phyloP scores from a whole-genome alignment of 2,797 vertebrate species.

The Clarias pachynema region DNA sequence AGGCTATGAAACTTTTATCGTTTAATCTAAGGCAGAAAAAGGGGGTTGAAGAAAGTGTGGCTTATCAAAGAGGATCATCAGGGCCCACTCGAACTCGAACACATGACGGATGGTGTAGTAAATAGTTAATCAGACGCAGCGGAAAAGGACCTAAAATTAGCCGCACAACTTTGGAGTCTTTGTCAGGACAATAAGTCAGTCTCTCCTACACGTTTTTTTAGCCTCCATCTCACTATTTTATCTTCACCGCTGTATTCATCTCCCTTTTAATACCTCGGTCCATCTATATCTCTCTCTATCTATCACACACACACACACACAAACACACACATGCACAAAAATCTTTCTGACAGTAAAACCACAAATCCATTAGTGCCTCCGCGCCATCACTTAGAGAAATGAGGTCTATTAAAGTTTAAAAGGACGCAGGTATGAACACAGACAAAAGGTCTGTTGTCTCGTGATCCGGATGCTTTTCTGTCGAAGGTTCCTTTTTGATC shows the following conservation, averaged over 20 bases:
- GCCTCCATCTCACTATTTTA: conserved; percentile 4
- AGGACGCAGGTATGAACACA: conserved; percentile 33
- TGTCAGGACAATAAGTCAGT: conserved; percentile 76
- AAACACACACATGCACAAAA: neutral
- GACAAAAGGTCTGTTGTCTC: neutral
- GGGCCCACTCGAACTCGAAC: conserved; percentile 66
- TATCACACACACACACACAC: neutral
- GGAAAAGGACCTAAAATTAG: conserved; percentile 80
- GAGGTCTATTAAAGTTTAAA: conserved; percentile 39
- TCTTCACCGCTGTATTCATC: conserved; percentile 10
- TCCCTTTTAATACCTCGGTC: neutral
- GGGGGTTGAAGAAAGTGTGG: neutral
- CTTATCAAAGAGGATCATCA: conserved; percentile 59
- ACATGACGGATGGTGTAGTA: conserved; percentile 78
- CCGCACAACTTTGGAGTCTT: conserved; percentile 69
- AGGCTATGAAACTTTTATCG: conserved; percentile 63
- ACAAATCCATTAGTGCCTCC: conserved; percentile 47
- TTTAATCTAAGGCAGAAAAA: conserved; percentile 60
- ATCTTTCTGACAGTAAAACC: conserved; percentile 37
- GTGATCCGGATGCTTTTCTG: neutral
- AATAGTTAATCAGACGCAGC: conserved; percentile 82
- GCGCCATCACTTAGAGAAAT: conserved; percentile 46
- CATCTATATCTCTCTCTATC: conserved; percentile 10
- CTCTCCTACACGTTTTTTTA: conserved; percentile 43
- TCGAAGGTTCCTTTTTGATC: neutral